Evolutionary conservation across 2,888 invertebrate genomes (phyloP).

Genomic region (Hypomecis atomaria): DNA sequence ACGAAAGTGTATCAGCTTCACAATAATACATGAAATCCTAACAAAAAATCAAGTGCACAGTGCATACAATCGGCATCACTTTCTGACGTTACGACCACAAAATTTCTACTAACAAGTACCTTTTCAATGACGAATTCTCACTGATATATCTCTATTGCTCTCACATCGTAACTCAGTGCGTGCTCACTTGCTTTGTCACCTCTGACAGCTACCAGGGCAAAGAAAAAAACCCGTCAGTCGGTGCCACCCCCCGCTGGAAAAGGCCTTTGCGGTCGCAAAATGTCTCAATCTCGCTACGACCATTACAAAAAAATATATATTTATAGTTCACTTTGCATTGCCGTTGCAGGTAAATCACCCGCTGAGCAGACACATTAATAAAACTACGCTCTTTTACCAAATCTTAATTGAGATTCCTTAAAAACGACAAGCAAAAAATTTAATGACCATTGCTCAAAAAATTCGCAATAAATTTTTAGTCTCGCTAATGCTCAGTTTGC

Average conservation of each 20-base stretch:
- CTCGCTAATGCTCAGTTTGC: slow-evolving; percentile 35
- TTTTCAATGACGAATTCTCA: slow-evolving; percentile 51
- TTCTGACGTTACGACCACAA: slow-evolving; percentile 50
- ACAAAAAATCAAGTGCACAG: slow-evolving; percentile 2
- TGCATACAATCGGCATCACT: slow-evolving; percentile 9
- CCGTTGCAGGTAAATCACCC: slow-evolving; percentile 63
- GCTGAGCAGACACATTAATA: slow-evolving; percentile 70
- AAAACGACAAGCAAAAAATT: slow-evolving; percentile 26
- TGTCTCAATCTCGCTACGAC: slow-evolving; percentile 69
- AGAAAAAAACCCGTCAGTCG: slow-evolving; percentile 63
- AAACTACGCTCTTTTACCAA: slow-evolving; percentile 31
- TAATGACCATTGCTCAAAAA: slow-evolving; percentile 13
- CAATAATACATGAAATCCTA: no score
- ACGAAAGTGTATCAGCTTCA: no score
- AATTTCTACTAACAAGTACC: slow-evolving; percentile 42
- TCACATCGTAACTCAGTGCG: slow-evolving; percentile 45
- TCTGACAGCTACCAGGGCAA: slow-evolving; percentile 71
- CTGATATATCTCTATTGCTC: slow-evolving; percentile 51
- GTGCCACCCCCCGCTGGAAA: slow-evolving; percentile 70
- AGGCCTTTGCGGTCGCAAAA: slow-evolving; percentile 78
- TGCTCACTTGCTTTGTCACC: slow-evolving; percentile 59
- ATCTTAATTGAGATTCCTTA: slow-evolving; percentile 38
- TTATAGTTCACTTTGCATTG: slow-evolving; percentile 57
- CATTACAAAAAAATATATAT: slow-evolving; percentile 57
- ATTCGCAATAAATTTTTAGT: slow-evolving; percentile 16